Conservation (phyloP, 2,888 invertebrate species). For the Spialia ferax region DNA sequence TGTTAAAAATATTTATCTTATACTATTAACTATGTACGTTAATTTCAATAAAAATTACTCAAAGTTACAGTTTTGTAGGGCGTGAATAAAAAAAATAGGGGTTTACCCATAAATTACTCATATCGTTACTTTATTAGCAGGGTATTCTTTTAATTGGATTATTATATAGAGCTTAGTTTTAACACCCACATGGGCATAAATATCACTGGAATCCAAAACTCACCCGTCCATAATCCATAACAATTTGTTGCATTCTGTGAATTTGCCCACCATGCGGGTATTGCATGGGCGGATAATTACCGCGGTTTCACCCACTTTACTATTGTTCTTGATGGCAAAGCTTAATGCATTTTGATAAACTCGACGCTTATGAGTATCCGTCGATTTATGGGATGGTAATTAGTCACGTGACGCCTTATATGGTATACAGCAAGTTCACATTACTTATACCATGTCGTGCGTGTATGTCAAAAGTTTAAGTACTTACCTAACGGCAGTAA, state of each 20-base stretch:
- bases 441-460: conserved; percentile 12
- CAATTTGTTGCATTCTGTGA: conserved; percentile 48
- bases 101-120: not conserved
- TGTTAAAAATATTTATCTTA: too few species aligned
- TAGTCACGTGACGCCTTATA: conserved; percentile 22
- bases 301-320: conserved; percentile 49
- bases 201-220: conserved; percentile 44
- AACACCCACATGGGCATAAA: conserved; percentile 44
- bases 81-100: not conserved
- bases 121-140: conserved; percentile 7
- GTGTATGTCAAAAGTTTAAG: not conserved
- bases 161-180: conserved; percentile 19
- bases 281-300: conserved; percentile 52
- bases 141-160: conserved; percentile 17
- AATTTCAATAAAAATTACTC: too few species aligned
- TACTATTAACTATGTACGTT: too few species aligned
- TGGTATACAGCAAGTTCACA: conserved; percentile 16
- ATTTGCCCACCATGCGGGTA: conserved; percentile 46
- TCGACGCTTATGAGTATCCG: conserved; percentile 45
- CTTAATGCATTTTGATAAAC: conserved; percentile 49
- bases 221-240: conserved; percentile 40
- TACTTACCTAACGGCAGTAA: conserved; percentile 11
- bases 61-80: too few species aligned
- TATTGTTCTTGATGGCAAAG: conserved; percentile 49
- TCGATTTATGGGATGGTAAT: conserved; percentile 37